Evolutionary conservation across 2,113 vertebrate genomes (phyloP).

Genomic region (Brachyhypopomus occidentalis): DNA sequence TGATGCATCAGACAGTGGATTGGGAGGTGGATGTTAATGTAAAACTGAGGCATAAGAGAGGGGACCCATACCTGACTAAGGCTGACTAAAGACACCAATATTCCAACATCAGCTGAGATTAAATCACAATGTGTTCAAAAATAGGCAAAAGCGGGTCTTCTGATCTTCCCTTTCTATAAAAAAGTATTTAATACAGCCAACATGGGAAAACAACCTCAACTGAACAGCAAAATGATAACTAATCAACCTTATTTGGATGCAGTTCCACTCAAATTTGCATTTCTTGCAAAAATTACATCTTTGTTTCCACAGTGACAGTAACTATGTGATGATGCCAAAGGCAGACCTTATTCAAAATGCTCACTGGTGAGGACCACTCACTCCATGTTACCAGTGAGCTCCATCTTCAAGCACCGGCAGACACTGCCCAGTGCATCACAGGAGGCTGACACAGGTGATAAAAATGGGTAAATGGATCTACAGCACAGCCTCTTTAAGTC

Average conservation of each 20-base stretch:
- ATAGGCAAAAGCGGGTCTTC: too few relatives aligned
- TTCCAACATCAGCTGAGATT: background rate
- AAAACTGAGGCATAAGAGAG: too few relatives aligned
- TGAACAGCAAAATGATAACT: too few relatives aligned
- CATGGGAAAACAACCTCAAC: too few relatives aligned
- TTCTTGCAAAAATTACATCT: background rate
- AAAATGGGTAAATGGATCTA: background rate
- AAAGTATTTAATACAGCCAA: too few relatives aligned
- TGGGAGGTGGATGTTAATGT: background rate
- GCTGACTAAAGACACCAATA: background rate
- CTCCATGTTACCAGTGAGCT: background rate
- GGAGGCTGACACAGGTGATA: background rate
- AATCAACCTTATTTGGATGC: too few relatives aligned
- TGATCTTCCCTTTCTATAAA: too few relatives aligned
- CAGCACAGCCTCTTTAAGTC: background rate
- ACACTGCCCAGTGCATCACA: background rate
- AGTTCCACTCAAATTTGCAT: background rate
- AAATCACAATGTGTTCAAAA: background rate
- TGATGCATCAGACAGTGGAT: too few relatives aligned
- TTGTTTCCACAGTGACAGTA: background rate
- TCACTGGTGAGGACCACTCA: background rate
- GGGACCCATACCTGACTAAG: background rate
- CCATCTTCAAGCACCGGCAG: background rate
- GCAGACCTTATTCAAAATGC: too few relatives aligned
- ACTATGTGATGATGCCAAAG: background rate